Percentiles rank a stretch among this genome's conserved stretches.
Conservation (phyloP, 1,140 invertebrate genomes). For the Zaprionus tsacasi region DNA sequence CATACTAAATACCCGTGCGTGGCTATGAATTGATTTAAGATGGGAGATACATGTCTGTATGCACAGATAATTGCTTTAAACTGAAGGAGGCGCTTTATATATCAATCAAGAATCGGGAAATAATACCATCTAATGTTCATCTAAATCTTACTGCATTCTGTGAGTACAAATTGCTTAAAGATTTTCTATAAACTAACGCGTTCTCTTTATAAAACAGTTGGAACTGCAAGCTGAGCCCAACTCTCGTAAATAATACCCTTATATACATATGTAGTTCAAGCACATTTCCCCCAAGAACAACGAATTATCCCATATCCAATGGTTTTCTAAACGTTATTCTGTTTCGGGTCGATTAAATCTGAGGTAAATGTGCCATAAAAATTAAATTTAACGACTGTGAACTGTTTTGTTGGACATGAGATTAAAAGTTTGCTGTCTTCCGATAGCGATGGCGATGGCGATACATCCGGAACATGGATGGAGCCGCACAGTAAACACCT, state of each 20-base stretch:
- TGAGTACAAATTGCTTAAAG: too few species aligned
- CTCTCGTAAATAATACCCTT: too few species aligned
- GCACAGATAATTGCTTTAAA: not conserved
- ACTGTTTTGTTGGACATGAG: not conserved
- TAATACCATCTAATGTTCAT: too few species aligned
- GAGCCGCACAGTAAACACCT: conserved; percentile 1
- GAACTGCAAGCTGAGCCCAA: too few species aligned
- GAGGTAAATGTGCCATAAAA: conserved; percentile 7
- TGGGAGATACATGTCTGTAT: not conserved
- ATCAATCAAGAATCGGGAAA: too few species aligned
- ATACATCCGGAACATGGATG: not conserved
- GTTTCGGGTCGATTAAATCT: conserved; percentile 3
- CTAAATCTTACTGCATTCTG: too few species aligned
- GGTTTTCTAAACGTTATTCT: not conserved
- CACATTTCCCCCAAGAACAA: too few species aligned
- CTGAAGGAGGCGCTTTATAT: too few species aligned
- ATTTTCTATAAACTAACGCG: too few species aligned
- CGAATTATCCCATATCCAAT: not conserved
- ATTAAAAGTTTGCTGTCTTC: conserved; percentile 1
- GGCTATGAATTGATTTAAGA: not conserved
- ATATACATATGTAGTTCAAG: too few species aligned
- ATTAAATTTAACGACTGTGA: conserved; percentile 6
- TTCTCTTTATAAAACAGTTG: too few species aligned
- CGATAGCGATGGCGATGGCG: not conserved
- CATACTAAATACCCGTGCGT: not conserved